Percentiles rank a stretch among this genome's conserved stretches.
phyloP scores from a whole-genome alignment of 1,140 invertebrate species.

The Grapholita molesta region DNA sequence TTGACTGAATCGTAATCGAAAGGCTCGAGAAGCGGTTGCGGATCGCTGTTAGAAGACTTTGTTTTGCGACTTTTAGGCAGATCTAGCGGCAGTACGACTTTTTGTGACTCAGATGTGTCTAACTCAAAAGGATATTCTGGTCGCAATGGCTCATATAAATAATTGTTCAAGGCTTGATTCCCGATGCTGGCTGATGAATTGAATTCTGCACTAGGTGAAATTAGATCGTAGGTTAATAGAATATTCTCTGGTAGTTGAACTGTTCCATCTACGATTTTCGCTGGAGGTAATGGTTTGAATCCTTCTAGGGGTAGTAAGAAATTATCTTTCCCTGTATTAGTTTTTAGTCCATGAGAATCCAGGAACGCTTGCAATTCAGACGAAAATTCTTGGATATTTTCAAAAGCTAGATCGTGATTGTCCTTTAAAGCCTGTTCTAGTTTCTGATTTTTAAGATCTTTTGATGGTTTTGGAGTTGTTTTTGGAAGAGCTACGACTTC shows the following conservation, averaged over 20 bases:
- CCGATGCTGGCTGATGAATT: slow-evolving; percentile 30
- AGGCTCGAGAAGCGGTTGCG: slow-evolving; percentile 49
- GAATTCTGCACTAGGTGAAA: slow-evolving; percentile 46
- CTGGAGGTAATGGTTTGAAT: slow-evolving; percentile 65
- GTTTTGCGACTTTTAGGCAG: slow-evolving; percentile 54
- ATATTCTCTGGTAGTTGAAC: slow-evolving; percentile 68
- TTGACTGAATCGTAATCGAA: slow-evolving; percentile 67
- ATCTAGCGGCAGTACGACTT: slow-evolving; percentile 52
- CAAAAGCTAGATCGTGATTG: slow-evolving; percentile 36
- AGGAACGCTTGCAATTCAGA: slow-evolving; percentile 63
- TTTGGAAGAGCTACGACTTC: slow-evolving; percentile 60
- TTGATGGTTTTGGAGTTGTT: slow-evolving; percentile 56
- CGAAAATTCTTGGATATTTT: slow-evolving; percentile 51
- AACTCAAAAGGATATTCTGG: slow-evolving; percentile 61
- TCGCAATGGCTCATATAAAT: slow-evolving; percentile 56
- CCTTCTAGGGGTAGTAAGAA: slow-evolving; percentile 64
- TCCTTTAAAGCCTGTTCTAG: slow-evolving; percentile 37
- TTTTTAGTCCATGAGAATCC: slow-evolving; percentile 59
- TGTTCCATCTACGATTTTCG: slow-evolving; percentile 58
- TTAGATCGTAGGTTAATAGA: slow-evolving; percentile 61
- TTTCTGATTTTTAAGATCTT: slow-evolving; percentile 36
- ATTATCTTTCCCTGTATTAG: slow-evolving; percentile 56
- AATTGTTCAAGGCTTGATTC: slow-evolving; percentile 43
- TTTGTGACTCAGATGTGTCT: slow-evolving; percentile 56
- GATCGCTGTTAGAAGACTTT: slow-evolving; percentile 38